phyloP scores from a whole-genome alignment of 2,888 invertebrate species.

The Cremastinae sp. region DNA sequence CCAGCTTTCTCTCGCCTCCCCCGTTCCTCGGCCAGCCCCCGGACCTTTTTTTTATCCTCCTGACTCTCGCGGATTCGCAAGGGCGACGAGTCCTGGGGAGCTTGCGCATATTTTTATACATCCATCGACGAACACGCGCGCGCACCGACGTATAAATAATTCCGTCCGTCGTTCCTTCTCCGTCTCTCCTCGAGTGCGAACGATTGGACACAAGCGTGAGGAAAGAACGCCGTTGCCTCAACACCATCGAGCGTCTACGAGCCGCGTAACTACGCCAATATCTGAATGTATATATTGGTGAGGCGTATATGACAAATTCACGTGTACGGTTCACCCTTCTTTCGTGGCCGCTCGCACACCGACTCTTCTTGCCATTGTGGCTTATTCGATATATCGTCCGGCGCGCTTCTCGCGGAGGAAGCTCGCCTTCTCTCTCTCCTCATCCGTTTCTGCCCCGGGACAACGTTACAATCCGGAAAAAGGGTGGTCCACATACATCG shows the following conservation, averaged over 20 bases:
- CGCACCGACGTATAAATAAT: constrained; percentile 19
- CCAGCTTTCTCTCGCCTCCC: constrained; percentile 23
- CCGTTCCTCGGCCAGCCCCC: constrained; percentile 19
- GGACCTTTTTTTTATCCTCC: constrained; percentile 32
- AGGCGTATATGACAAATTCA: constrained; percentile 32
- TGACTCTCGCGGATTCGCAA: constrained; percentile 55
- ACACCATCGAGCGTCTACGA: constrained; percentile 62
- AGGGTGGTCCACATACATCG: constrained; percentile 33
- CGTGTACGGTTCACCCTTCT: constrained; percentile 65
- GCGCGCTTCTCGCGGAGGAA: constrained; percentile 57
- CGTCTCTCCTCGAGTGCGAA: constrained; percentile 54
- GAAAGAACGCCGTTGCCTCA: constrained; percentile 58
- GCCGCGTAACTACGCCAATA: constrained; percentile 30
- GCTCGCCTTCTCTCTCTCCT: constrained; percentile 26
- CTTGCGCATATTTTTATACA: constrained; percentile 34
- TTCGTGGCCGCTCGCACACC: constrained; percentile 68
- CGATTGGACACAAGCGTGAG: constrained; percentile 64
- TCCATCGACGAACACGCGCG: neutral
- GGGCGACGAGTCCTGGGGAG: constrained; percentile 49
- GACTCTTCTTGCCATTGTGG: constrained; percentile 78
- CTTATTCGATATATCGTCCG: constrained; percentile 78
- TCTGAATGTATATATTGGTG: constrained; percentile 1
- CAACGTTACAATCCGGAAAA: constrained; percentile 46
- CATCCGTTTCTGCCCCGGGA: constrained; percentile 39
- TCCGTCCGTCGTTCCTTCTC: constrained; percentile 53